These are phyloP conservation scores for Aphrophora alni DNA, from an alignment of 2,888 invertebrate genomes.

Conservation along the genomic window DNA sequence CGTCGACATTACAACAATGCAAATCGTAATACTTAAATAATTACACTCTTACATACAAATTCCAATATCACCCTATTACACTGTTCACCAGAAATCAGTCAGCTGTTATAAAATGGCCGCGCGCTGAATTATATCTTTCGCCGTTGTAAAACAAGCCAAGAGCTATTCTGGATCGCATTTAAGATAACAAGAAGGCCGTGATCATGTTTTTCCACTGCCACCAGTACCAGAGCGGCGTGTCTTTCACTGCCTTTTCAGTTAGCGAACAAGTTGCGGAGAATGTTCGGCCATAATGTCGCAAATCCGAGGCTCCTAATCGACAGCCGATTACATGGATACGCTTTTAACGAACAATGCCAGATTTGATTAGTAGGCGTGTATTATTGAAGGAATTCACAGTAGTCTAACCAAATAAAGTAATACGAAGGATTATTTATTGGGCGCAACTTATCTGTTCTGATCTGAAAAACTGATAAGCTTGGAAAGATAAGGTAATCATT, in stretches of 20 bases:
- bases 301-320: background rate
- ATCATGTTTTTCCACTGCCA: background rate
- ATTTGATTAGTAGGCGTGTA: background rate
- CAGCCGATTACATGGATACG: background rate
- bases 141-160: background rate
- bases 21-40: no score
- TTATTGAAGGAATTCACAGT: background rate
- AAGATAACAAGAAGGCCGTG: conserved; percentile 1
- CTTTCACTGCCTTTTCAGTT: background rate
- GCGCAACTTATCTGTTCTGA: background rate
- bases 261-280: background rate
- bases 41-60: no score
- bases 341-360: background rate
- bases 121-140: background rate
- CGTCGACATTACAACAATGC: no score
- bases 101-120: background rate
- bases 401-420: background rate
- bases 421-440: background rate
- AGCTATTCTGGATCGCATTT: background rate
- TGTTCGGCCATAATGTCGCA: background rate
- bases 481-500: background rate
- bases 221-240: background rate
- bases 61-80: no score
- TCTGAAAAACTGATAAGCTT: background rate
- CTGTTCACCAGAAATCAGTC: background rate